A percentile compares a stretch with the other conserved stretches of the same genome.
phyloP scores from a whole-genome alignment of 1,140 invertebrate genomes.

The Scaptodrosophila lebanonensis region DNA sequence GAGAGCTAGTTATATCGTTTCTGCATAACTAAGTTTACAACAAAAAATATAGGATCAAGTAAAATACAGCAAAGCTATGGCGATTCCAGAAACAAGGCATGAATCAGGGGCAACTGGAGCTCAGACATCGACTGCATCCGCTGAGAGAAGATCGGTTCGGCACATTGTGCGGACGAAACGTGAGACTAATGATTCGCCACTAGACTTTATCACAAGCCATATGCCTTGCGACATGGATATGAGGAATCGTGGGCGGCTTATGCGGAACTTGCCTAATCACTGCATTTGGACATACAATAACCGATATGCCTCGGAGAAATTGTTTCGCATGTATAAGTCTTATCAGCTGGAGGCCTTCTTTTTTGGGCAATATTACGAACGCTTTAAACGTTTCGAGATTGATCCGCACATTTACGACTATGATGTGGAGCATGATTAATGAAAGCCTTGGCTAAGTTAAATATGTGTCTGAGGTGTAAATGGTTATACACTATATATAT shows the following conservation, averaged over 20 bases:
- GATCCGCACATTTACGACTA: not conserved
- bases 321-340: conserved; percentile 1
- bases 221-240: not conserved
- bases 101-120: too few species aligned
- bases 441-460: too few species aligned
- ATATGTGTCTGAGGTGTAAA: too few species aligned
- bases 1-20: too few species aligned
- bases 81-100: too few species aligned
- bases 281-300: conserved; percentile 12
- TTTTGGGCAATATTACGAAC: conserved; percentile 5
- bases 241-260: not conserved
- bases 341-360: not conserved
- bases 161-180: not conserved
- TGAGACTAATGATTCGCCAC: not conserved
- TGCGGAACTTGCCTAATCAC: conserved; percentile 1
- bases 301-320: not conserved
- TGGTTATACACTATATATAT: too few species aligned
- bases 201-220: not conserved
- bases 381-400: not conserved
- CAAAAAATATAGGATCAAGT: too few species aligned
- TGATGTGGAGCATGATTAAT: too few species aligned
- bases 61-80: too few species aligned
- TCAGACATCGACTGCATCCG: too few species aligned
- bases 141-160: too few species aligned
- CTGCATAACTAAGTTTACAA: too few species aligned